phyloP scores from a whole-genome alignment of 2,113 vertebrate genomes.

The Mungos mungo region DNA sequence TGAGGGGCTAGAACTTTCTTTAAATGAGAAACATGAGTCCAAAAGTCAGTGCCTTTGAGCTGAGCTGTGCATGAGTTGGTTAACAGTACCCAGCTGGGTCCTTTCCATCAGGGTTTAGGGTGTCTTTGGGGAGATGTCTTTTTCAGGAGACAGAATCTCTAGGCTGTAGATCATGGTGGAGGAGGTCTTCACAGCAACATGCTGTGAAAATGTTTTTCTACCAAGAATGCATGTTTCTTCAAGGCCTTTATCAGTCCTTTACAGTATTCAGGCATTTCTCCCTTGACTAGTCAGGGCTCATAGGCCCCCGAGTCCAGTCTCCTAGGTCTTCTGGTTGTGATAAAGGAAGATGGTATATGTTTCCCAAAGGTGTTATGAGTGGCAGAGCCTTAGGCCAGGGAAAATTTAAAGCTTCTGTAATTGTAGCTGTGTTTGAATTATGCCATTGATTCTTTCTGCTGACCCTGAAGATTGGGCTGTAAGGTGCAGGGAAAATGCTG shows the following conservation, averaged over 20 bases:
- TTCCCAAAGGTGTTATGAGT: neutral
- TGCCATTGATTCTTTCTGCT: neutral
- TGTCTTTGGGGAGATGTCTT: neutral
- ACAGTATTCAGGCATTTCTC: neutral
- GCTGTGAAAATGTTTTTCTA: neutral
- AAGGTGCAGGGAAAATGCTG: neutral
- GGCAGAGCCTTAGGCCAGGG: neutral
- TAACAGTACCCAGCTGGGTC: neutral
- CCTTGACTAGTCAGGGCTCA: neutral
- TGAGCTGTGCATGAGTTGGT: neutral
- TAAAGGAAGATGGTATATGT: neutral
- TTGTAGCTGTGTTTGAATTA: neutral
- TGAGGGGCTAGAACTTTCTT: neutral
- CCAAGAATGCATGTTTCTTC: neutral
- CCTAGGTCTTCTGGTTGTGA: neutral
- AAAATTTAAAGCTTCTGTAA: neutral
- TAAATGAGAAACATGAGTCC: neutral
- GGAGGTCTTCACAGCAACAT: neutral
- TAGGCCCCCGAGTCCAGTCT: neutral
- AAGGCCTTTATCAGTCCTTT: neutral
- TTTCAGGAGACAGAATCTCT: neutral
- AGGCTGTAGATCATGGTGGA: neutral
- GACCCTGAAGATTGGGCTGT: neutral
- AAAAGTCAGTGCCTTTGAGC: neutral
- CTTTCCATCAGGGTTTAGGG: neutral